These are phyloP conservation scores for Dilophus febrilis DNA, from an alignment of 2,888 invertebrate species.

Conservation along the genomic window DNA sequence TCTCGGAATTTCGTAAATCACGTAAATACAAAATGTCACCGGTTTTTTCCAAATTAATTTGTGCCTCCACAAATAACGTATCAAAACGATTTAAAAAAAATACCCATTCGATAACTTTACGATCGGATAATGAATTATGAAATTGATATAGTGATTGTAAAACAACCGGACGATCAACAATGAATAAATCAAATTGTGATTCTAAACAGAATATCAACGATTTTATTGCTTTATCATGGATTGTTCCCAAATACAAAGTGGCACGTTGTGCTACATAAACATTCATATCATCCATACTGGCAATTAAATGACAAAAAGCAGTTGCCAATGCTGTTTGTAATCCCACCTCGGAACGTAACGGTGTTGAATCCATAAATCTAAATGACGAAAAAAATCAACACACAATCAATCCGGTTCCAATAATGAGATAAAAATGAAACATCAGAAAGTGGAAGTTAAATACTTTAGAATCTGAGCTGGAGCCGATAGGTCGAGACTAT, in stretches of 20 bases:
- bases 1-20: slow-evolving; percentile 77
- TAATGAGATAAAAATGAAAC: slow-evolving; percentile 15
- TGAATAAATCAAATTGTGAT: slow-evolving; percentile 94
- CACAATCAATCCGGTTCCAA: background rate
- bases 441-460: too few relatives aligned
- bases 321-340: slow-evolving; percentile 89
- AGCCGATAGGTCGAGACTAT: too few relatives aligned
- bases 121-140: slow-evolving; percentile 79
- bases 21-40: slow-evolving; percentile 71
- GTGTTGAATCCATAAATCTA: slow-evolving; percentile 80
- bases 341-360: slow-evolving; percentile 62
- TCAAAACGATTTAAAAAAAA: slow-evolving; percentile 96
- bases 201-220: slow-evolving; percentile 85
- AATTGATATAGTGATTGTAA: slow-evolving; percentile 89
- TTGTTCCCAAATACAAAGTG: slow-evolving; percentile 79
- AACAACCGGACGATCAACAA: slow-evolving; percentile 91
- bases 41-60: slow-evolving; percentile 70
- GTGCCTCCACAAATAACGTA: slow-evolving; percentile 87
- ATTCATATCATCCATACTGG: slow-evolving; percentile 89
- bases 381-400: background rate
- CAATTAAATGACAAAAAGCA: slow-evolving; percentile 91
- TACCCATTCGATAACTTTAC: slow-evolving; percentile 86
- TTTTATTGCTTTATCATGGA: slow-evolving; percentile 78
- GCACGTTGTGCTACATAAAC: slow-evolving; percentile 90
- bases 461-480: too few relatives aligned